These are phyloP conservation scores for Threskiornis aethiopicus DNA, from an alignment of 2,797 vertebrate species.

Conservation along the genomic window DNA sequence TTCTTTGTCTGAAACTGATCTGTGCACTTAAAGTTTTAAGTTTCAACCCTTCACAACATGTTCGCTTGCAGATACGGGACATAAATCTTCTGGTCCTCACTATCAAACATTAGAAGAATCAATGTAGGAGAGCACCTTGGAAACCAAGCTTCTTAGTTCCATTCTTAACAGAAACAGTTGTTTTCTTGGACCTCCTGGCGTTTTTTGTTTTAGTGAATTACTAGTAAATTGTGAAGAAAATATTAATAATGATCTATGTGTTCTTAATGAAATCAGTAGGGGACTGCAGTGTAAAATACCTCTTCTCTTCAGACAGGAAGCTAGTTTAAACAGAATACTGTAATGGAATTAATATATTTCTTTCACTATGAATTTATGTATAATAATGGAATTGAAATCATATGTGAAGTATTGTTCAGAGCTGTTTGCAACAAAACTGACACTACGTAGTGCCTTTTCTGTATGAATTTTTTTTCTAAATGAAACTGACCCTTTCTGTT, in stretches of 20 bases:
- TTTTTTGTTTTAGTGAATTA: not conserved
- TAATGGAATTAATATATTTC: not conserved
- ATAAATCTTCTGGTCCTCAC: not conserved
- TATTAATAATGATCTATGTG: not conserved
- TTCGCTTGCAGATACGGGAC: not conserved
- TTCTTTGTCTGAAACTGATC: not conserved
- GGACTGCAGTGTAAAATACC: not conserved
- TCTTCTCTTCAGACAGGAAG: not conserved
- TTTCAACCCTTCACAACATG: not conserved
- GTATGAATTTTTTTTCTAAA: not conserved
- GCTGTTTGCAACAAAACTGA: not conserved
- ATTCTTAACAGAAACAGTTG: not conserved
- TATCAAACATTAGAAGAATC: not conserved
- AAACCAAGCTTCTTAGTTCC: not conserved
- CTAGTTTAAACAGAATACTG: not conserved
- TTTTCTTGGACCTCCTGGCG: not conserved
- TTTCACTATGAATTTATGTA: not conserved
- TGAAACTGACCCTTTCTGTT: not conserved
- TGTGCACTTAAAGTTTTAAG: not conserved
- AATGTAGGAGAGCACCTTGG: not conserved
- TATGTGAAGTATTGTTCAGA: not conserved
- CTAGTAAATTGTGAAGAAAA: not conserved
- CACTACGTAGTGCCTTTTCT: not conserved
- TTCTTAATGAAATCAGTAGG: not conserved
- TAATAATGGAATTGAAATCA: not conserved